Evolutionary conservation across 2,113 vertebrate genomes (phyloP), one percentile per base, ranked within the genome.

Genomic region (Procavia capensis): DNA sequence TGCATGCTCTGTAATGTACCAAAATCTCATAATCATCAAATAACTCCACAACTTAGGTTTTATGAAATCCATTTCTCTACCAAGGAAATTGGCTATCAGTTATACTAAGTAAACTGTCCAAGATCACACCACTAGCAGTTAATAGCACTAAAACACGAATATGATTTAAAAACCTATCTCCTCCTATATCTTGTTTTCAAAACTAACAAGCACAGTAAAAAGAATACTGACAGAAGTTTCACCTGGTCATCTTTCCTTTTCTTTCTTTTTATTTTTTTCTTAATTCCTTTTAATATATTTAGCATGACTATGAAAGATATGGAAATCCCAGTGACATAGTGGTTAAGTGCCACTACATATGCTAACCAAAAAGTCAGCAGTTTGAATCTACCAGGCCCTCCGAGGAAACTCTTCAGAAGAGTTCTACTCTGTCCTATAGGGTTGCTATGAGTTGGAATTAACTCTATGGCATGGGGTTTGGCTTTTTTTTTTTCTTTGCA

Each of bases 11-110:
- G 31, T 76, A 78, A 50, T 59, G 29, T 2, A n/a, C 47, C 14
- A 76, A 75, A 72, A 83, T 83, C 47, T 9, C n/a, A 0, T 70
- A 39, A 80, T 81, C 45, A 89, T 87, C 89, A 90, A 95, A n/a
- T 41, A 91, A 72, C 2, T 6, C 29, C 9, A 74, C 3, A 19
- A 47, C 36, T 75, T 92, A 63, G 14, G 36, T 47, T 94, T 91
- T 59, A 92, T 90, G 95, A 88, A 85, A 64, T 5, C 13, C 20
- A 87, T 87, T 90, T 85, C 81, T 78, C 75, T 85, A 75, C 29
- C 19, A 91, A 97, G 31, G 72, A 83, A 93, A 86, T 17, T 78
- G 43, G 7, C 24, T 45, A 92, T 81, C 45, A 50, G 70, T 61
- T 25, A 82, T 4, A 2, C 59, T 68, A 92, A 89, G 45, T 70